Evolutionary conservation across 2,797 vertebrate genomes (phyloP).

Genomic region (Lycodopsis pacificus): DNA sequence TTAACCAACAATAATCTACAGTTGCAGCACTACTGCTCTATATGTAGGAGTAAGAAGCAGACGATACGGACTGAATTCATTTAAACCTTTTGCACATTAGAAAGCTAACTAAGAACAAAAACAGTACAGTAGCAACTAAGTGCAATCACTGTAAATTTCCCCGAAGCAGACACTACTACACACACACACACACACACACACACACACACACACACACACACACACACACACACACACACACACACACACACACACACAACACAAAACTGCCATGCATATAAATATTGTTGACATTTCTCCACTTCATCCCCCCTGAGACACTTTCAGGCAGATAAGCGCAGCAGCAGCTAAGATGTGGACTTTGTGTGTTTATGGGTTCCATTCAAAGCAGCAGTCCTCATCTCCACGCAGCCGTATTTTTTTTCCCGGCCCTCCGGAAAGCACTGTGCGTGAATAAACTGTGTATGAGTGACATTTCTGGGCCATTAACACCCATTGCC

Average conservation of each 20-base stretch:
- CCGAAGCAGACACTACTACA: neutral
- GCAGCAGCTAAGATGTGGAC: constrained; percentile 39
- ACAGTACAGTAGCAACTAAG: constrained; percentile 12
- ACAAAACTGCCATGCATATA: constrained; percentile 20
- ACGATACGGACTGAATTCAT: constrained; percentile 4
- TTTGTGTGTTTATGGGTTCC: constrained; percentile 46
- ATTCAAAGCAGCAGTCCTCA: constrained; percentile 31
- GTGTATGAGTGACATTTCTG: constrained; percentile 73
- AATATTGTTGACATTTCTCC: constrained; percentile 38
- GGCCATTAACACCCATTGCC: constrained; percentile 63
- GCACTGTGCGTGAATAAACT: constrained; percentile 35
- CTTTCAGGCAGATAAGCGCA: constrained; percentile 49
- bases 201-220: constrained; percentile 8
- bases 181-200: constrained; percentile 14
- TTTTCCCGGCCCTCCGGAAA: constrained; percentile 27
- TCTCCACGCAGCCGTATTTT: constrained; percentile 35
- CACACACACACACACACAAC: no score
- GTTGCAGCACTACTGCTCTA: neutral
- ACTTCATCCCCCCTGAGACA: constrained; percentile 19
- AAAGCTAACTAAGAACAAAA: constrained; percentile 30
- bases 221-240: constrained; percentile 8
- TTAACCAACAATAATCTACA: constrained; percentile 1
- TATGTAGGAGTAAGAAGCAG: neutral
- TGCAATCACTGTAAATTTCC: constrained; percentile 22
- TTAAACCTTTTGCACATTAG: constrained; percentile 5